phyloP scores from a whole-genome alignment of 2,113 vertebrate genomes.

The Dasyprocta punctata region DNA sequence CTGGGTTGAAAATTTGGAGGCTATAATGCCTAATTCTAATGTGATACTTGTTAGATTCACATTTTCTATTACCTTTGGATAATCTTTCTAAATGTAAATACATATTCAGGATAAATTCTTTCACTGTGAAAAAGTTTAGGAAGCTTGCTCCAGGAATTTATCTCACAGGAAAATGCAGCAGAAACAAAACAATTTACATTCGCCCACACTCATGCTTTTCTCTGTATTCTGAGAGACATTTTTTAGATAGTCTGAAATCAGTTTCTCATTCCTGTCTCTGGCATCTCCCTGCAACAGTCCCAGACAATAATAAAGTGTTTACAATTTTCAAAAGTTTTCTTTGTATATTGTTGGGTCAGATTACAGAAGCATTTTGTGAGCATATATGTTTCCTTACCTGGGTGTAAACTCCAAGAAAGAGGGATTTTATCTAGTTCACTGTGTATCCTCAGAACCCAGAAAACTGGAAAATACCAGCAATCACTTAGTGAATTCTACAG shows the following conservation, averaged over 20 bases:
- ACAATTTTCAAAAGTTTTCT: not conserved
- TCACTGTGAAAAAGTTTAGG: conserved; percentile 31
- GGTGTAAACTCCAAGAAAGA: not conserved
- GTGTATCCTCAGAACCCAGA: not conserved
- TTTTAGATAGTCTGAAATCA: conserved; percentile 41
- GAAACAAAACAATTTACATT: conserved; percentile 55
- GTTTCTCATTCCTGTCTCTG: conserved; percentile 22
- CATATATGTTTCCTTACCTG: not conserved
- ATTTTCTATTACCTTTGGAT: conserved; percentile 48
- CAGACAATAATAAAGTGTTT: not conserved
- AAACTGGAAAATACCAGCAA: not conserved
- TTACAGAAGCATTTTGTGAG: not conserved
- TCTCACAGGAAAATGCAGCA: conserved; percentile 48
- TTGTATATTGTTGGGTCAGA: not conserved
- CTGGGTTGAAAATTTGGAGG: conserved; percentile 29
- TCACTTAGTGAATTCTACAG: not conserved
- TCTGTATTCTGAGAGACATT: conserved; percentile 4
- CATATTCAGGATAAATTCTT: conserved; percentile 51
- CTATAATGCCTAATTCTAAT: not conserved
- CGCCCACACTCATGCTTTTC: not conserved
- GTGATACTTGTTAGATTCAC: not conserved
- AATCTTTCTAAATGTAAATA: not conserved
- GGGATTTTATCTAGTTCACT: not conserved
- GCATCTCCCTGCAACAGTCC: not conserved
- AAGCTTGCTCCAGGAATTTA: conserved; percentile 60